Evolutionary conservation across 2,113 vertebrate species (phyloP).

Genomic region (Centropus bengalensis): DNA sequence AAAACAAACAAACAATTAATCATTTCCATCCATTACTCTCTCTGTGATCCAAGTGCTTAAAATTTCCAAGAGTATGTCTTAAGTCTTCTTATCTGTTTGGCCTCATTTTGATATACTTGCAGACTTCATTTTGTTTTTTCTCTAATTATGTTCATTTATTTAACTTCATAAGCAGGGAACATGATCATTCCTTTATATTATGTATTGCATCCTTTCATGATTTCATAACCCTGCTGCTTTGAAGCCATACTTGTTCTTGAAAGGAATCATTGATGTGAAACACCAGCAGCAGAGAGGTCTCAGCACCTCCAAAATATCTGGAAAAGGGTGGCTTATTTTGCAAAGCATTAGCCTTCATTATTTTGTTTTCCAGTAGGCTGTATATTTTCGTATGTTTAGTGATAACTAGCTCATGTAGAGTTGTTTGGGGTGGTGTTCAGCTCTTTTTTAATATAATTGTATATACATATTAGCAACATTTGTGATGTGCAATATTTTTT

Average conservation of each 20-base stretch:
- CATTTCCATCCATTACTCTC: slow-evolving; percentile 85
- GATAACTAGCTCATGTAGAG: slow-evolving; percentile 10
- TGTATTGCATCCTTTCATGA: slow-evolving; percentile 74
- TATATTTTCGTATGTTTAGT: slow-evolving; percentile 20
- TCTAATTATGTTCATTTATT: slow-evolving; percentile 84
- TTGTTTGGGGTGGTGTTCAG: background rate
- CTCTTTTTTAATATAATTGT: background rate
- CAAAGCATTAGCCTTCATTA: slow-evolving; percentile 53
- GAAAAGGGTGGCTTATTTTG: slow-evolving; percentile 73
- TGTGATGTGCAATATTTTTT: background rate
- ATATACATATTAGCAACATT: background rate
- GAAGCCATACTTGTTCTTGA: slow-evolving; percentile 71
- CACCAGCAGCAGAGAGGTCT: slow-evolving; percentile 48
- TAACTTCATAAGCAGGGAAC: slow-evolving; percentile 80
- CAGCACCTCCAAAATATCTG: slow-evolving; percentile 10
- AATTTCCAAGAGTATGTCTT: slow-evolving; percentile 82
- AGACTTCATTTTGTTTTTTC: slow-evolving; percentile 91
- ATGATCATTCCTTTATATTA: slow-evolving; percentile 78
- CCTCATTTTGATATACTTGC: slow-evolving; percentile 85
- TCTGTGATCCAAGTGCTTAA: slow-evolving; percentile 83
- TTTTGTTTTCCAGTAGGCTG: slow-evolving; percentile 64
- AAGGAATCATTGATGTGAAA: slow-evolving; percentile 57
- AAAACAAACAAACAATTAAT: slow-evolving; percentile 74
- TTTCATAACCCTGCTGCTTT: slow-evolving; percentile 77
- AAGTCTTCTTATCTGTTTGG: slow-evolving; percentile 85